phyloP scores from a whole-genome alignment of 2,888 invertebrate genomes.

The Watsonalla cultraria region DNA sequence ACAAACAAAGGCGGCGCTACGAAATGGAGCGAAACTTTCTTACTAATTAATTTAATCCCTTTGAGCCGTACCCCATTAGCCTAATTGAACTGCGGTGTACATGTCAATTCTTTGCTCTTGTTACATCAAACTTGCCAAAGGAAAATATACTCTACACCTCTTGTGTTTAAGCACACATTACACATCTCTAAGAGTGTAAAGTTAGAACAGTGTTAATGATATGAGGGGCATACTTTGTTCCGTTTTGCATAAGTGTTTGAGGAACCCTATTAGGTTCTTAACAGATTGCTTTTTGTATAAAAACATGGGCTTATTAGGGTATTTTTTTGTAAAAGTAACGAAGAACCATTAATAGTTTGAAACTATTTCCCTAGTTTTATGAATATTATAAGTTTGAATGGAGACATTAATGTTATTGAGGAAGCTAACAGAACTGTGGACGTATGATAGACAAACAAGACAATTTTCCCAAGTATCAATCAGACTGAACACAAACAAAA shows the following conservation, averaged over 20 bases:
- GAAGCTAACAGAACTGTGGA: not conserved
- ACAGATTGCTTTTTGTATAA: slow-evolving; percentile 13
- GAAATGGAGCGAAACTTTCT: slow-evolving; percentile 72
- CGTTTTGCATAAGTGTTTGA: slow-evolving; percentile 65
- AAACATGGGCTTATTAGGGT: no score
- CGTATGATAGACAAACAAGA: not conserved
- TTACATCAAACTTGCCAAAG: slow-evolving; percentile 16
- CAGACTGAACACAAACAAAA: not conserved
- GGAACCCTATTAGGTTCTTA: slow-evolving; percentile 31
- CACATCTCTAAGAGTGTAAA: slow-evolving; percentile 13
- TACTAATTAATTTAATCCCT: slow-evolving; percentile 78
- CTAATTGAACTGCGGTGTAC: slow-evolving; percentile 78
- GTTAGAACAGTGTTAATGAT: slow-evolving; percentile 56
- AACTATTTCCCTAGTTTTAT: slow-evolving; percentile 8
- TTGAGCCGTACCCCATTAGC: slow-evolving; percentile 74
- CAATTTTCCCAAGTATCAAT: not conserved
- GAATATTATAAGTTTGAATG: slow-evolving; percentile 12
- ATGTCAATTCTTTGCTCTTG: slow-evolving; percentile 73
- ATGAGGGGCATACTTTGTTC: slow-evolving; percentile 62
- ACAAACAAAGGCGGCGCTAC: slow-evolving; percentile 68
- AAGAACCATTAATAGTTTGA: not conserved
- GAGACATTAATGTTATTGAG: slow-evolving; percentile 14
- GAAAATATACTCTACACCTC: slow-evolving; percentile 24
- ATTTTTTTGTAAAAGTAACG: no score
- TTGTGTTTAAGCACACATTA: slow-evolving; percentile 17